A percentile compares a stretch with the other conserved stretches of the same genome.
These are phyloP conservation scores for Pseudorhiza aurosa DNA, from an alignment of 30 jellyfish, hydroid and myxozoan species.

Conservation along the genomic window DNA sequence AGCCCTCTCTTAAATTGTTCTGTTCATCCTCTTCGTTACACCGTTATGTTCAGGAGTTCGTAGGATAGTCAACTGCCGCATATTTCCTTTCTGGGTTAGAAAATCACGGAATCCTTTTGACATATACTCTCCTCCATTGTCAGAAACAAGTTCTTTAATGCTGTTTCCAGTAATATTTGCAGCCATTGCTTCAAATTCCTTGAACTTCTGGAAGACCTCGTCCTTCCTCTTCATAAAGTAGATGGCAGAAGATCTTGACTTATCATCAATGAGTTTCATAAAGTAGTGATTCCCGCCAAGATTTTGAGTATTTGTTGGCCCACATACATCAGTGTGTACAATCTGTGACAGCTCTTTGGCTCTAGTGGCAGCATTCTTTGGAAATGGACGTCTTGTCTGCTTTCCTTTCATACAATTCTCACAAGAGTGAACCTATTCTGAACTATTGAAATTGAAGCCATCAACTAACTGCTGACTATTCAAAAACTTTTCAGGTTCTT, in stretches of 20 bases:
- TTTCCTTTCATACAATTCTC: constrained; percentile 36
- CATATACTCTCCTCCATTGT: constrained; percentile 66
- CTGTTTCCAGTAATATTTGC: constrained; percentile 2
- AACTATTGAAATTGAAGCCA: constrained; percentile 14
- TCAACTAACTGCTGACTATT: constrained; percentile 25
- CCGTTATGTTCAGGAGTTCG: constrained; percentile 63
- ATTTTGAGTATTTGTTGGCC: constrained; percentile 22
- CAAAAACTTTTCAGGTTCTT: constrained; percentile 11
- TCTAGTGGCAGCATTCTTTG: constrained; percentile 51
- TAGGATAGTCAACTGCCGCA: constrained; percentile 23
- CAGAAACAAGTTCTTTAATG: constrained; percentile 23
- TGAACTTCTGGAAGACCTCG: constrained; percentile 25
- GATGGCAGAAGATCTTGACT: constrained; percentile 24
- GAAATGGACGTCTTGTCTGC: constrained; percentile 26
- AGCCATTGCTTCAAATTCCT: constrained; percentile 26
- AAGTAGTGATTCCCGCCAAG: constrained; percentile 51
- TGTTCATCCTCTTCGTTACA: constrained; percentile 1
- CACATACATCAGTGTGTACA: constrained; percentile 33
- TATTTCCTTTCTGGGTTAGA: constrained; percentile 2
- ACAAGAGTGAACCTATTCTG: constrained; percentile 12
- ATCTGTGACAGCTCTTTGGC: constrained; percentile 9
- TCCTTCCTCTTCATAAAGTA: constrained; percentile 28
- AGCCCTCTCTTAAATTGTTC: constrained; percentile 21
- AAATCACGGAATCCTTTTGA: constrained; percentile 48
- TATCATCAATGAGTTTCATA: constrained; percentile 46